Conservation (phyloP, 2,113 vertebrate species). For the Mustelus asterias region DNA sequence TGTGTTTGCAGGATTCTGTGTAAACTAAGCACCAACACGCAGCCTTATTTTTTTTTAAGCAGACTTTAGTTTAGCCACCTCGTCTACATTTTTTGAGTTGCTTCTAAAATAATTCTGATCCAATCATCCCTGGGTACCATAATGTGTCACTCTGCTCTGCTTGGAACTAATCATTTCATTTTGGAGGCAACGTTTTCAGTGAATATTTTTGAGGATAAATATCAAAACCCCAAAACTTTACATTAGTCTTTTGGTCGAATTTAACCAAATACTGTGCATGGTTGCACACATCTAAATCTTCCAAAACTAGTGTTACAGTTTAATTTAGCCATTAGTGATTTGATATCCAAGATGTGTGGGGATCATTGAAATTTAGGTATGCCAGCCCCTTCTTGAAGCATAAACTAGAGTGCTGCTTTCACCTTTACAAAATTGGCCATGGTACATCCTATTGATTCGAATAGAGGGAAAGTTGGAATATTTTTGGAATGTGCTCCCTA, state of each 20-base stretch:
- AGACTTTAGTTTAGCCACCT: background rate
- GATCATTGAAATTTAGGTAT: background rate
- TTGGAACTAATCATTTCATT: background rate
- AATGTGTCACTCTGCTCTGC: background rate
- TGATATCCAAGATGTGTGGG: background rate
- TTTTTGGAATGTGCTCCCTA: background rate
- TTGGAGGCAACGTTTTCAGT: background rate
- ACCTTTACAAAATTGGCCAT: background rate
- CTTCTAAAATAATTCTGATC: background rate
- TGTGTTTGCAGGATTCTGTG: conserved; percentile 28
- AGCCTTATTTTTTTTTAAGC: background rate
- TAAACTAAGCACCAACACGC: conserved; percentile 19
- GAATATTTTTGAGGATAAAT: background rate
- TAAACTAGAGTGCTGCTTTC: background rate
- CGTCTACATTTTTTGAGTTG: conserved; percentile 15
- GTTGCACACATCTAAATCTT: background rate
- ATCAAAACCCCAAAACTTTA: background rate
- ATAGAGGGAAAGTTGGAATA: background rate
- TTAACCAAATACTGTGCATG: background rate
- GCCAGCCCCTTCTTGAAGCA: background rate
- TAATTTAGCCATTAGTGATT: background rate
- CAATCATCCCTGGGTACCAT: background rate
- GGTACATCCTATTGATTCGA: background rate
- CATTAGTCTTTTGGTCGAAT: background rate
- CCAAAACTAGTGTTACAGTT: background rate